These are phyloP conservation scores for Tor tambroides DNA, from an alignment of 2,113 vertebrate genomes.

Conservation along the genomic window DNA sequence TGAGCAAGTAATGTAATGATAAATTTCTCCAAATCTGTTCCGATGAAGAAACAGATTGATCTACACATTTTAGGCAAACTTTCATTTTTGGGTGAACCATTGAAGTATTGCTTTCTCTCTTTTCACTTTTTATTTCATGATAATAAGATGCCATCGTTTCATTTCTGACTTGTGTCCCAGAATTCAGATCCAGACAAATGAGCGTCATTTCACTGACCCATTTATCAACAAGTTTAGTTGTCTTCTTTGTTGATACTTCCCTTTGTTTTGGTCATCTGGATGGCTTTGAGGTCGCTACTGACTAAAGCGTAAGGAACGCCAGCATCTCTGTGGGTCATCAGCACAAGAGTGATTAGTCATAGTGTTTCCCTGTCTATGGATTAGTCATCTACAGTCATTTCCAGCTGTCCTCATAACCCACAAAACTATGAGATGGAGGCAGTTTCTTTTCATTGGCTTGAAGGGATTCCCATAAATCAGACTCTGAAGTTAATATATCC, in stretches of 20 bases:
- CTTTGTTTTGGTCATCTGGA: not conserved
- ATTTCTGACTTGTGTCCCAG: not conserved
- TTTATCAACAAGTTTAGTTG: not conserved
- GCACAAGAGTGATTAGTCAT: slow-evolving; percentile 28
- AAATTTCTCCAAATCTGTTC: too few species aligned
- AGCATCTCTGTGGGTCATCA: slow-evolving; percentile 9
- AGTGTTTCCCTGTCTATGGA: slow-evolving; percentile 37
- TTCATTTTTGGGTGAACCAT: too few species aligned
- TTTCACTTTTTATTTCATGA: not conserved
- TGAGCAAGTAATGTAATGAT: too few species aligned
- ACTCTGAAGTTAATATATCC: slow-evolving; percentile 22
- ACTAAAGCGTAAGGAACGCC: slow-evolving; percentile 21
- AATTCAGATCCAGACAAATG: not conserved
- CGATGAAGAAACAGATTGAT: too few species aligned
- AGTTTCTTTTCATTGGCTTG: slow-evolving; percentile 38
- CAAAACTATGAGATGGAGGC: not conserved
- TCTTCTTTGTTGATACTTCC: not conserved
- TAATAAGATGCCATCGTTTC: not conserved
- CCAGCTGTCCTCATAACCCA: slow-evolving; percentile 23
- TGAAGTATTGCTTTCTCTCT: not conserved
- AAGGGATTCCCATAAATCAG: slow-evolving; percentile 40
- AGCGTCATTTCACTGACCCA: not conserved
- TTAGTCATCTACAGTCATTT: slow-evolving; percentile 46
- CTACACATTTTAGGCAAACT: too few species aligned
- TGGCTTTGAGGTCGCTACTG: slow-evolving; percentile 22